Evolutionary conservation across 2,113 vertebrate genomes (phyloP), one percentile per base, ranked within the genome.

Genomic region (Eulemur rufifrons): DNA sequence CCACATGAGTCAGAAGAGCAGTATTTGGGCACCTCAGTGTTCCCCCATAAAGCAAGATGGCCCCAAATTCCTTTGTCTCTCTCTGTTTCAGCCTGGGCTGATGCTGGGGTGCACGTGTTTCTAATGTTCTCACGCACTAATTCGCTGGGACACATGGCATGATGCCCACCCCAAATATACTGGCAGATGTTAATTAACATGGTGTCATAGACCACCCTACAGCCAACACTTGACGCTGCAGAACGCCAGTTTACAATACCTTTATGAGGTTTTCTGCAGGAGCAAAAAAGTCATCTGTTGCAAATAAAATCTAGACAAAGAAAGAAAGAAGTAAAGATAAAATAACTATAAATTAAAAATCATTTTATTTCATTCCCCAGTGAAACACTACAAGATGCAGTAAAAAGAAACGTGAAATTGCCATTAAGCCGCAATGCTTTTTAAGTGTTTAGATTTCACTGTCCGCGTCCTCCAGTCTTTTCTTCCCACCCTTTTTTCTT

Each of bases 241-340:
- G 34, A 86, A 3, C 2, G 12, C 61, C 80, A 8, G 1, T 21
- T 13, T 37, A 45, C 54, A 15, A 20, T 84, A 97, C 86, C 97
- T 98, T 98, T 92, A 98, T 61, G 14, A 98, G 87, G 84, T 98
- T 97, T 96, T 98, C 98, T 52, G 97, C 97, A 47, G 89, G 47
- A 81, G 93, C 81, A 91, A 98, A 98, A 93, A 97, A 96, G 63
- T 98, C 96, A 59, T 95, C 96, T 21, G 95, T 98, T 76, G 69
- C 74, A 96, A 98, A 98, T 23, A 98, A 89, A 94, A 90, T 25
- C 97, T 98, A 63, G 77, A 94, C 54, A 95, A 90, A 96, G 21
- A 92, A 95, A 85, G 88, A 89, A 74, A 86, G 94, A 89, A 87
- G 0, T 6, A 4, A 92, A 94, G 91, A 80, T 84, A 0, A 64